phyloP scores from a whole-genome alignment of 1,140 invertebrate genomes.

The Druon quercuslanigerum region DNA sequence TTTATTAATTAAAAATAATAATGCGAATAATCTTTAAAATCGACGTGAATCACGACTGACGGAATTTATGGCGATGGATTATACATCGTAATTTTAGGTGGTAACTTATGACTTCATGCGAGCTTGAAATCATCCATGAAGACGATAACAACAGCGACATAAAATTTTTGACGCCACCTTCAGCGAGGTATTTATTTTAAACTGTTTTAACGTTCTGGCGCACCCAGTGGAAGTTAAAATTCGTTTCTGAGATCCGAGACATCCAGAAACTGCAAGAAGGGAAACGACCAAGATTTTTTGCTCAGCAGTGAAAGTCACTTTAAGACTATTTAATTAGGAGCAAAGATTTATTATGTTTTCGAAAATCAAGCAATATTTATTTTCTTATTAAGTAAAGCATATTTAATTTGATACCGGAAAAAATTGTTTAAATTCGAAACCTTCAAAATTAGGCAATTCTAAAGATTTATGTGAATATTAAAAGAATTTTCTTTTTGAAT shows the following conservation, averaged over 20 bases:
- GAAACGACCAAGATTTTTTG: not conserved
- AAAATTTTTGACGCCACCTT: slow-evolving; percentile 22
- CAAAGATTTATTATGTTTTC: too few species aligned
- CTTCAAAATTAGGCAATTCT: too few species aligned
- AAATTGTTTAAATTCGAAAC: too few species aligned
- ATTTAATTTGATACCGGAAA: too few species aligned
- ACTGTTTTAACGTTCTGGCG: not conserved
- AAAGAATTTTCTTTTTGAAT: too few species aligned
- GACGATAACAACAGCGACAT: not conserved
- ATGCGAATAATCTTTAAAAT: not conserved
- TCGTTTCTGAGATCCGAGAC: not conserved
- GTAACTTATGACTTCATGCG: not conserved
- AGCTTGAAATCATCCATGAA: not conserved
- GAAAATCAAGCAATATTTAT: too few species aligned
- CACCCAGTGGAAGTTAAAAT: not conserved
- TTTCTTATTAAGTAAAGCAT: too few species aligned
- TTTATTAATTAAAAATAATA: not conserved
- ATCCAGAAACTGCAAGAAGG: not conserved
- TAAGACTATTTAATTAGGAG: not conserved
- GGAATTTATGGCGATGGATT: not conserved
- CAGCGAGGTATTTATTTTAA: slow-evolving; percentile 2
- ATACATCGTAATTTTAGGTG: slow-evolving; percentile 3
- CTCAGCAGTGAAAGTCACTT: not conserved
- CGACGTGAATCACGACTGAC: not conserved
- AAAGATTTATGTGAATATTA: too few species aligned